These are phyloP conservation scores for Pseudobourletiella spinata DNA, from an alignment of 1,140 invertebrate genomes.

Conservation along the genomic window DNA sequence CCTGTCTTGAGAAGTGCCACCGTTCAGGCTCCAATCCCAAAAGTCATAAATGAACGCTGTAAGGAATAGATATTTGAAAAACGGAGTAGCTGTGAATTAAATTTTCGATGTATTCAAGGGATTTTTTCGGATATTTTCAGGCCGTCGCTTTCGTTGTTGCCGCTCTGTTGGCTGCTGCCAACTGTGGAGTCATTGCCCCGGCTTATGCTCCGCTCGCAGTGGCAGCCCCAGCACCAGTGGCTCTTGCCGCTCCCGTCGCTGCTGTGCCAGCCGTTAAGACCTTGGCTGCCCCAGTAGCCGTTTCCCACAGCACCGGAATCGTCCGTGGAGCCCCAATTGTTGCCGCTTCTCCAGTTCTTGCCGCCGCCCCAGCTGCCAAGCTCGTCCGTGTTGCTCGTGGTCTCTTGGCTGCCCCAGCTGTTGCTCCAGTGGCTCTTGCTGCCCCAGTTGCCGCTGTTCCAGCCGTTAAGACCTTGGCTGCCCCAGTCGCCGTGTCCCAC, in stretches of 20 bases:
- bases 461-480: background rate
- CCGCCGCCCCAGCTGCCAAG: no score
- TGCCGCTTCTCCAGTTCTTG: background rate
- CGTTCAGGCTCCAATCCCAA: no score
- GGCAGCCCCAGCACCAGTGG: background rate
- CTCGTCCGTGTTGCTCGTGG: no score
- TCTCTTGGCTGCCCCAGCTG: background rate
- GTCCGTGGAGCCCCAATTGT: background rate
- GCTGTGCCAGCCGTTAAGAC: background rate
- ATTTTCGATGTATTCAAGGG: background rate
- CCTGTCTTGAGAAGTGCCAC: no score
- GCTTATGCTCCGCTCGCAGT: background rate
- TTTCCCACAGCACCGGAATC: no score
- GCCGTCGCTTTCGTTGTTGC: no score
- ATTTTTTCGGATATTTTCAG: background rate
- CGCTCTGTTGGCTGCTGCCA: no score
- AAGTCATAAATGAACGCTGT: no score
- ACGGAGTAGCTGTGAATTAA: background rate
- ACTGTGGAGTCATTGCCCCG: no score
- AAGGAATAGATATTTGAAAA: background rate
- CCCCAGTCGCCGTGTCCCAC: no score
- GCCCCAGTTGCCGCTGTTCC: background rate
- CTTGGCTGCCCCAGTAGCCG: background rate
- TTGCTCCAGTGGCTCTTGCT: background rate
- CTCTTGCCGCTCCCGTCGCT: no score